Evolutionary conservation across 2,797 vertebrate genomes (phyloP).

Genomic region (Gymnodraco acuticeps): DNA sequence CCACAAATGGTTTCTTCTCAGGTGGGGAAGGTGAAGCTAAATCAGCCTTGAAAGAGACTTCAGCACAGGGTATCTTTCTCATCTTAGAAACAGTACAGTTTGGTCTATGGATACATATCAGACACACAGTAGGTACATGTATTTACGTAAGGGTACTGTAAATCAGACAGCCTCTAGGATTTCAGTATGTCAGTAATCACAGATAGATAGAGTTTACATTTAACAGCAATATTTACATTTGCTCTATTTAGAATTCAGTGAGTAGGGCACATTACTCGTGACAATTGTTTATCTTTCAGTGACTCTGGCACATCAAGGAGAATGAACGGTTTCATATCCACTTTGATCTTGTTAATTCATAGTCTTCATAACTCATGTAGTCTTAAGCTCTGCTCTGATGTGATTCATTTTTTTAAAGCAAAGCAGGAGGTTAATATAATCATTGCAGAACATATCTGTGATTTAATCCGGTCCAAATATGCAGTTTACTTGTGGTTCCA

Average conservation of each 20-base stretch:
- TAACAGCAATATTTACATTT: slow-evolving; percentile 58
- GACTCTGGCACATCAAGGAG: slow-evolving; percentile 51
- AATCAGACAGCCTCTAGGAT: slow-evolving; percentile 52
- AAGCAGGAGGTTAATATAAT: slow-evolving; percentile 35
- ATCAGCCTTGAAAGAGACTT: slow-evolving; percentile 17
- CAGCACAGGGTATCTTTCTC: slow-evolving; percentile 8
- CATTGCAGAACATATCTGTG: slow-evolving; percentile 19
- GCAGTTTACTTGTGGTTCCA: not conserved
- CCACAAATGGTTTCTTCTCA: slow-evolving; percentile 4
- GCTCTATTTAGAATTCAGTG: slow-evolving; percentile 57
- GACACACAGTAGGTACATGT: slow-evolving; percentile 49
- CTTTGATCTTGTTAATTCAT: slow-evolving; percentile 56
- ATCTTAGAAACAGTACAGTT: slow-evolving; percentile 42
- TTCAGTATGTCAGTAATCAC: slow-evolving; percentile 42
- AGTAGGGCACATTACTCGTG: slow-evolving; percentile 41
- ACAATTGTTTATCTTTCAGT: slow-evolving; percentile 55
- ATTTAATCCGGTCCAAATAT: slow-evolving; percentile 35
- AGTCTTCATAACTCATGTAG: slow-evolving; percentile 1
- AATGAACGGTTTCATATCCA: slow-evolving; percentile 33
- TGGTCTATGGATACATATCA: slow-evolving; percentile 37
- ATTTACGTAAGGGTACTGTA: slow-evolving; percentile 60
- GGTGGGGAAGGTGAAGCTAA: slow-evolving; percentile 11
- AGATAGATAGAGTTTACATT: slow-evolving; percentile 63
- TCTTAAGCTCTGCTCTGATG: slow-evolving; percentile 30
- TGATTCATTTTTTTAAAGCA: slow-evolving; percentile 37